These are phyloP conservation scores for Meles meles DNA, from an alignment of 2,113 vertebrate genomes.

Conservation along the genomic window DNA sequence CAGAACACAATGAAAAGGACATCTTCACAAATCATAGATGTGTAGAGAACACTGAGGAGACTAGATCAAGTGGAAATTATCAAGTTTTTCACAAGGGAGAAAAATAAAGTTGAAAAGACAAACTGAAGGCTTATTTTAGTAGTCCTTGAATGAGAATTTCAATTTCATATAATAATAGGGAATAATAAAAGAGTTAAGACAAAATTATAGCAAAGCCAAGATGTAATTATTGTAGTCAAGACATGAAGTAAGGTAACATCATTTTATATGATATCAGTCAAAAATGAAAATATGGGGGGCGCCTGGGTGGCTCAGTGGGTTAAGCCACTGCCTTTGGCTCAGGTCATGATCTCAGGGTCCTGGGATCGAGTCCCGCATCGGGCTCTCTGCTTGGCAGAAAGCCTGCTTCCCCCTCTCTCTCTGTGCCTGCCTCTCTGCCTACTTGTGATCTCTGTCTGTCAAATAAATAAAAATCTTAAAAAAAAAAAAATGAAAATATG, in stretches of 20 bases:
- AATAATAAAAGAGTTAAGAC: not conserved
- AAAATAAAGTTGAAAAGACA: constrained; percentile 16
- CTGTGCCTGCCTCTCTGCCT: too few relatives aligned
- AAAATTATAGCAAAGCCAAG: constrained; percentile 3
- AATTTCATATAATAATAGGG: not conserved
- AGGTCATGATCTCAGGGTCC: too few relatives aligned
- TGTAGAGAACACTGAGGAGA: not conserved
- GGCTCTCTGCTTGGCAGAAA: too few relatives aligned
- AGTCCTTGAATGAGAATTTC: constrained; percentile 1
- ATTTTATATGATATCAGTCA: not conserved
- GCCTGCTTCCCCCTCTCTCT: too few relatives aligned
- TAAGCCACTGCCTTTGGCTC: too few relatives aligned
- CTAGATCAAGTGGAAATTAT: not conserved
- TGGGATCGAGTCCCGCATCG: too few relatives aligned
- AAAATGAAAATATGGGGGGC: not conserved
- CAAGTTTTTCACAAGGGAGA: not conserved
- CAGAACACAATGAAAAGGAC: not conserved
- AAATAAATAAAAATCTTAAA: too few relatives aligned
- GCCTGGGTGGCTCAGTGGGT: too few relatives aligned
- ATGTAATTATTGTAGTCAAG: not conserved
- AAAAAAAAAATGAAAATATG: not conserved
- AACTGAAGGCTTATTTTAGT: not conserved
- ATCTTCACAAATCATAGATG: not conserved
- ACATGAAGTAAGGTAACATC: not conserved
- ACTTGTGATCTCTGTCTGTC: too few relatives aligned